These are phyloP conservation scores for Diogma glabrata DNA, from an alignment of 2,888 invertebrate species.

Conservation along the genomic window DNA sequence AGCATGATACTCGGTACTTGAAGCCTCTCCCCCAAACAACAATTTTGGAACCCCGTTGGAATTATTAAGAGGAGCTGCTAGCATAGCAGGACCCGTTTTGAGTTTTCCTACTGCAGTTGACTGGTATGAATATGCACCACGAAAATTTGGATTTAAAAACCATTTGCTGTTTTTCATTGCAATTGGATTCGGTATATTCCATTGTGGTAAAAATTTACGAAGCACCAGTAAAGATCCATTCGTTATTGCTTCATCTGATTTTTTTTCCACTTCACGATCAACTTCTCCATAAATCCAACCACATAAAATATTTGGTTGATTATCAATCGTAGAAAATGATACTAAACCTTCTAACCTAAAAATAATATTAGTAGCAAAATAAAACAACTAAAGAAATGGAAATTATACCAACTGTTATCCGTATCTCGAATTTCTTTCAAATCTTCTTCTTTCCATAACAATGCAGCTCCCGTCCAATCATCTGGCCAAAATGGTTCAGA, in stretches of 20 bases:
- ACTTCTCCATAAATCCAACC: slow-evolving; percentile 57
- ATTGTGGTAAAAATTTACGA: slow-evolving; percentile 28
- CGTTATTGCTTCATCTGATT: slow-evolving; percentile 40
- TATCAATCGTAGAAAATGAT: slow-evolving; percentile 52
- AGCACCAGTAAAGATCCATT: slow-evolving; percentile 31
- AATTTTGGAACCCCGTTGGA: slow-evolving; percentile 39
- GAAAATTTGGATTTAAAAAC: slow-evolving; percentile 46
- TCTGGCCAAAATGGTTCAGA: slow-evolving; percentile 46
- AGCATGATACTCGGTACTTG: slow-evolving; percentile 49
- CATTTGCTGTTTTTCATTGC: slow-evolving; percentile 41
- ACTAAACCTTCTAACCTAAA: too few relatives aligned
- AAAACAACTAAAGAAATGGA: slow-evolving; percentile 55
- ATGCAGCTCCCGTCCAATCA: slow-evolving; percentile 41
- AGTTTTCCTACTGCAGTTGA: slow-evolving; percentile 43
- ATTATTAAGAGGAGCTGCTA: slow-evolving; percentile 41
- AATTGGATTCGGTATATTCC: slow-evolving; percentile 29
- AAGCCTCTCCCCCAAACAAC: slow-evolving; percentile 58
- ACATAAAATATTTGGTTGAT: slow-evolving; percentile 49
- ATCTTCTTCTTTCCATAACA: slow-evolving; percentile 47
- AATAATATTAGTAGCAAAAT: too few relatives aligned
- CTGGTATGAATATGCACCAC: slow-evolving; percentile 55
- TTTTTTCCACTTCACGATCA: slow-evolving; percentile 47
- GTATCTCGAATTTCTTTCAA: slow-evolving; percentile 15
- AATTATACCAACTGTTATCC: neutral
- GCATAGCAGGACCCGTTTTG: slow-evolving; percentile 40